These are phyloP conservation scores for Hypolimnas misippus DNA, from an alignment of 2,888 invertebrate species.

Conservation along the genomic window DNA sequence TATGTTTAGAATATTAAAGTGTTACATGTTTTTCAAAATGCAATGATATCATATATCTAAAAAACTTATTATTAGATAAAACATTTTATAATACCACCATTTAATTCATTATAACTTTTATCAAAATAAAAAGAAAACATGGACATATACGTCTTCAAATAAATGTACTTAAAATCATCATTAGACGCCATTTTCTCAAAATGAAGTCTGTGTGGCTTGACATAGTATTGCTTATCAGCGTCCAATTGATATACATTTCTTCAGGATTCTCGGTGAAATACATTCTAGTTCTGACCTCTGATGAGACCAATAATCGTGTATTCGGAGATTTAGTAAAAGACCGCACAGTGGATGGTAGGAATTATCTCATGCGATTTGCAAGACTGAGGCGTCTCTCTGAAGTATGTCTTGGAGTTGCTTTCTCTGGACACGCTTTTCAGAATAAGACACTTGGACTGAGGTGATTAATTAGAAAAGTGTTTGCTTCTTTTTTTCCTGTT, in stretches of 20 bases:
- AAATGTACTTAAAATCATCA: no score
- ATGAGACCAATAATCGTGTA: conserved; percentile 68
- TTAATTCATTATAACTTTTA: no score
- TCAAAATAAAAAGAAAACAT: no score
- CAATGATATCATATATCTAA: no score
- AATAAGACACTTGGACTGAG: conserved; percentile 75
- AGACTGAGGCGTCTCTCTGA: conserved; percentile 71
- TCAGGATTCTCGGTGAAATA: conserved; percentile 80
- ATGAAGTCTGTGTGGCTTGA: no score
- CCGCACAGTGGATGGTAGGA: conserved; percentile 64
- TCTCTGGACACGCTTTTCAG: conserved; percentile 79
- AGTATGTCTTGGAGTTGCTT: conserved; percentile 80
- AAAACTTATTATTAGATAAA: no score
- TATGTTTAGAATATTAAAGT: not conserved
- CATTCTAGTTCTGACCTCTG: conserved; percentile 71
- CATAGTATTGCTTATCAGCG: no score
- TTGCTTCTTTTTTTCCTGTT: not conserved
- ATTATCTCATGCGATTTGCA: conserved; percentile 71
- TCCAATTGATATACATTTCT: no score
- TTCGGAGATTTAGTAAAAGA: conserved; percentile 61
- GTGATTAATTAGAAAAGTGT: conserved; percentile 45
- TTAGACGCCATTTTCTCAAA: no score
- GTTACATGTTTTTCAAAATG: no score
- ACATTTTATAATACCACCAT: no score
- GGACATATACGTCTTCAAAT: no score